These are phyloP conservation scores for Latrodectus hesperus DNA, from an alignment of 2,888 invertebrate species.

Conservation along the genomic window DNA sequence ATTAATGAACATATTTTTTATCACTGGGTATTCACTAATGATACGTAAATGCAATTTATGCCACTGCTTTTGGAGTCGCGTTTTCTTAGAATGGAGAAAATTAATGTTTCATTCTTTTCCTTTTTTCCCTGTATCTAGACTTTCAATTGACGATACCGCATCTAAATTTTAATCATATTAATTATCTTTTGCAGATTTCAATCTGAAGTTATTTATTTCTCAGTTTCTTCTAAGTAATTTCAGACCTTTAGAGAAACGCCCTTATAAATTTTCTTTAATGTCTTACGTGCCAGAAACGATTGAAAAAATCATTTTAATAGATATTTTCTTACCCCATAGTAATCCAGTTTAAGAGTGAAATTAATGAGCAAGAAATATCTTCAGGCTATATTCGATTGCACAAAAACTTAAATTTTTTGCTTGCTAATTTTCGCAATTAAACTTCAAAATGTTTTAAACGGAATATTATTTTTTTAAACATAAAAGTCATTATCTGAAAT, in stretches of 20 bases:
- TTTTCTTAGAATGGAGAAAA: conserved; percentile 32
- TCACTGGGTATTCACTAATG: conserved; percentile 29
- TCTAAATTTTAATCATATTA: conserved; percentile 46
- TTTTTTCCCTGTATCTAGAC: conserved; percentile 14
- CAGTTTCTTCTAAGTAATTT: conserved; percentile 7
- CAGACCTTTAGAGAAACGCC: conserved; percentile 23
- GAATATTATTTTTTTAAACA: no score
- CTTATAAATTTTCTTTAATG: conserved; percentile 41
- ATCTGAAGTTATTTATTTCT: conserved; percentile 36
- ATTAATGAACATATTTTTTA: conserved; percentile 45
- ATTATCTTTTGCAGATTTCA: conserved; percentile 40
- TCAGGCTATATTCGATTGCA: no score
- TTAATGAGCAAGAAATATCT: no score
- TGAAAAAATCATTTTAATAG: conserved; percentile 24
- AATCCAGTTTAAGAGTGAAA: not conserved
- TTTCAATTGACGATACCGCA: conserved; percentile 29
- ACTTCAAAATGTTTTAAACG: no score
- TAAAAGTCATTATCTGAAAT: no score
- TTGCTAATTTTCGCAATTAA: no score
- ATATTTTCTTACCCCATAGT: conserved; percentile 25
- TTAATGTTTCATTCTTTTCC: conserved; percentile 17
- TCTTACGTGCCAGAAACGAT: conserved; percentile 13
- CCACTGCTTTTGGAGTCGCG: not conserved
- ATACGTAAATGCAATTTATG: conserved; percentile 48
- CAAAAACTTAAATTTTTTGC: no score